phyloP scores from a whole-genome alignment of 2,797 vertebrate species.

The Pseudochromis fuscus region DNA sequence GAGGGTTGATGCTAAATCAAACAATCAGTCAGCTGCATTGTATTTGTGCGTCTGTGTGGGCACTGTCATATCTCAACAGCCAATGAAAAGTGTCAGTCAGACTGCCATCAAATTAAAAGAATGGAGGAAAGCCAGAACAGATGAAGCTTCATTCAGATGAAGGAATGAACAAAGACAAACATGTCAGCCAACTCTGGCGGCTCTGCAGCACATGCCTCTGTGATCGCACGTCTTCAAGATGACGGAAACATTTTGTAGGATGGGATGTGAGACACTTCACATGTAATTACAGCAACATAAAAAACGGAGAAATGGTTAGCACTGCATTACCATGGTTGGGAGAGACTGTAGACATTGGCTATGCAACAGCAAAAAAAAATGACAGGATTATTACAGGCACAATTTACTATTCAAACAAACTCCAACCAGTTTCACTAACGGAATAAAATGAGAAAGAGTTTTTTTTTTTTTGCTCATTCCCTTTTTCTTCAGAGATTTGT shows the following conservation, averaged over 20 bases:
- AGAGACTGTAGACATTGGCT: slow-evolving; percentile 16
- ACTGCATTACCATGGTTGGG: slow-evolving; percentile 1
- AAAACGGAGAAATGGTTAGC: slow-evolving; percentile 4
- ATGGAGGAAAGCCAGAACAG: slow-evolving; percentile 55
- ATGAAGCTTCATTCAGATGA: slow-evolving; percentile 59
- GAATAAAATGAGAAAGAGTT: not conserved
- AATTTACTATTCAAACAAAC: slow-evolving; percentile 44
- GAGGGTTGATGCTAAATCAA: slow-evolving; percentile 31
- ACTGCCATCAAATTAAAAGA: slow-evolving; percentile 69
- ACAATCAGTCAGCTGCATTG: slow-evolving; percentile 33
- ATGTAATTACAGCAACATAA: slow-evolving; percentile 49
- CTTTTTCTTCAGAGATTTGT: not conserved
- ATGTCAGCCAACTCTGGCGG: slow-evolving; percentile 56
- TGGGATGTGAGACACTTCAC: slow-evolving; percentile 41
- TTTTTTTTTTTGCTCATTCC: slow-evolving; percentile 14
- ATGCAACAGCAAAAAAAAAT: not conserved
- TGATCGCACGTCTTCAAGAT: slow-evolving; percentile 49
- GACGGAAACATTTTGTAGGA: slow-evolving; percentile 47
- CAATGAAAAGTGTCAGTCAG: slow-evolving; percentile 69
- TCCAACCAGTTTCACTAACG: not conserved
- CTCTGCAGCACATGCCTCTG: slow-evolving; percentile 42
- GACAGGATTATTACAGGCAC: slow-evolving; percentile 23
- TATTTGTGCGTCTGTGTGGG: slow-evolving; percentile 16
- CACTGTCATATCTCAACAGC: slow-evolving; percentile 59
- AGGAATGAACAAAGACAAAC: slow-evolving; percentile 66